Conservation (phyloP, 2,888 invertebrate genomes). For the Spatulosminthurus flaviceps region DNA sequence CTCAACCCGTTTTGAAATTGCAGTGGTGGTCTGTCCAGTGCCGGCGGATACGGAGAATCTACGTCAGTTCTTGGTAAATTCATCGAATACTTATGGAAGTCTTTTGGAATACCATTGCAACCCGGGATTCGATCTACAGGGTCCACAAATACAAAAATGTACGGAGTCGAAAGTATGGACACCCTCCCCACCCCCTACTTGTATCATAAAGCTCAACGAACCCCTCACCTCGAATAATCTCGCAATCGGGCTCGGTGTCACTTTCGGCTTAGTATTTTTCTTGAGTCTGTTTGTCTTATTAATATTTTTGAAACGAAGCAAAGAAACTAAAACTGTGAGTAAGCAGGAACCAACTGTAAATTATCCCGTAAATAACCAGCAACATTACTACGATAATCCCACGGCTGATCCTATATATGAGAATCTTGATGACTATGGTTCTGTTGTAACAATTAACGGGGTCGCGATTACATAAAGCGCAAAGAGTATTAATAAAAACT, state of each 20-base stretch:
- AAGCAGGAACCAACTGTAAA: conserved; percentile 46
- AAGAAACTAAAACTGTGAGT: conserved; percentile 35
- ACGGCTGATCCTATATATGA: conserved; percentile 62
- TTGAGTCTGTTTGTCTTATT: conserved; percentile 43
- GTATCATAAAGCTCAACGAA: conserved; percentile 56
- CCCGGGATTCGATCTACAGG: conserved; percentile 74
- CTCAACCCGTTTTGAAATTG: too few relatives aligned
- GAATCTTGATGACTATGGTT: conserved; percentile 62
- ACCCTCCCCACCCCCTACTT: conserved; percentile 58
- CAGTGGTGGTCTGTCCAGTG: conserved; percentile 81
- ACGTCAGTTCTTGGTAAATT: conserved; percentile 84
- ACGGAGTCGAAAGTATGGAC: conserved; percentile 59
- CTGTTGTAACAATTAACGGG: conserved; percentile 83
- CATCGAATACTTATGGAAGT: conserved; percentile 82
- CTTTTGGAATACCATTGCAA: conserved; percentile 90
- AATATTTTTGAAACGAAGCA: conserved; percentile 41
- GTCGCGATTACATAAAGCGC: conserved; percentile 79
- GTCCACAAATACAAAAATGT: conserved; percentile 52
- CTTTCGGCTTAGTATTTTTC: conserved; percentile 56
- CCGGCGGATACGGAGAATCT: conserved; percentile 85
- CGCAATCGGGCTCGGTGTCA: conserved; percentile 57
- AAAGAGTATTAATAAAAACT: conserved; percentile 23
- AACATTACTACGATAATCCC: conserved; percentile 62
- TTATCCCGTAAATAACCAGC: conserved; percentile 47
- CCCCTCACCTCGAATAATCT: conserved; percentile 48